Percentiles rank a stretch among this genome's conserved stretches.
Evolutionary conservation across 2,113 vertebrate species (phyloP).

Genomic region (Aepyceros melampus): DNA sequence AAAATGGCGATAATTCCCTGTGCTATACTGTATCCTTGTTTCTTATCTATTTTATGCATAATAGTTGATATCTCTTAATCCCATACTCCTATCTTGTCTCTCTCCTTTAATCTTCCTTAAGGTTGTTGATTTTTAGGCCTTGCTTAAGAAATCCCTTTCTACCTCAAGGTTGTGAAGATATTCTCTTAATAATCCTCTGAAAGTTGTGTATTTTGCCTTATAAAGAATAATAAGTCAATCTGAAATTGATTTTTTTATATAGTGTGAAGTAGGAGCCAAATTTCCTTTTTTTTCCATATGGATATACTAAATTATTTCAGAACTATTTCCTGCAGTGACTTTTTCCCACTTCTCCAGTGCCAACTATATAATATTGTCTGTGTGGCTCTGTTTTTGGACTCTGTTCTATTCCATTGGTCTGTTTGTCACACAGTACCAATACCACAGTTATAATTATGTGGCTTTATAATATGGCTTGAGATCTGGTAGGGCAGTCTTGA

Average conservation of each 20-base stretch:
- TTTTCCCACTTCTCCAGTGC: neutral
- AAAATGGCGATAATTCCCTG: neutral
- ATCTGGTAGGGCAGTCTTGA: neutral
- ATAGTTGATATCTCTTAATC: neutral
- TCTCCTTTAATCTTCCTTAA: neutral
- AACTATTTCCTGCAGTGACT: neutral
- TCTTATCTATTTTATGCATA: neutral
- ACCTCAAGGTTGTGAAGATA: neutral
- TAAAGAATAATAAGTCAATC: neutral
- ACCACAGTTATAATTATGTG: neutral
- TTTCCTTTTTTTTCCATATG: neutral
- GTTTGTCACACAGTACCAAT: neutral
- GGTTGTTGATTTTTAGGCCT: neutral
- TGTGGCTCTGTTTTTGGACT: neutral
- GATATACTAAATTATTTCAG: neutral
- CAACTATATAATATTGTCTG: neutral
- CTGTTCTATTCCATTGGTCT: neutral
- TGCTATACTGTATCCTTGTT: neutral
- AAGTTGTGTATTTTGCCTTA: neutral
- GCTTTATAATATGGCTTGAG: neutral
- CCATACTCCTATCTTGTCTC: neutral
- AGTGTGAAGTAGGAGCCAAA: neutral
- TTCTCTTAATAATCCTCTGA: neutral
- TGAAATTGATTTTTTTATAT: constrained; percentile 13
- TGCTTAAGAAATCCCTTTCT: constrained; percentile 30